A percentile compares a stretch with the other conserved stretches of the same genome.
phyloP scores from a whole-genome alignment of 1,140 invertebrate species.

The Drosophila santomea region DNA sequence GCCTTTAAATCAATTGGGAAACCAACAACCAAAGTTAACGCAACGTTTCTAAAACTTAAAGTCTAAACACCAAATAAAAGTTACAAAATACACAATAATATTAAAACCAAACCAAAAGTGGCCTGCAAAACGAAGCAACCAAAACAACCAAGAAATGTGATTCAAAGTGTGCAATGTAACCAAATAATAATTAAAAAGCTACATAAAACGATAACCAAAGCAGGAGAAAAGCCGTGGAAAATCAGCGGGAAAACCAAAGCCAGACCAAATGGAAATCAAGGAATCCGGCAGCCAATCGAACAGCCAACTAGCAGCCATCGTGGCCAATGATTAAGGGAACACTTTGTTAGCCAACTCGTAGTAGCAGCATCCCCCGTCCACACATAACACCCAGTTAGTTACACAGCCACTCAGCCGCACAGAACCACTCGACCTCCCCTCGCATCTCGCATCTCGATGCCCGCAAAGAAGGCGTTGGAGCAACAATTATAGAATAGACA shows the following conservation, averaged over 20 bases:
- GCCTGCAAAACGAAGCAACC: conserved; percentile 66
- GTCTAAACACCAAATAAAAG: conserved; percentile 31
- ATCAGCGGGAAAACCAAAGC: conserved; percentile 21
- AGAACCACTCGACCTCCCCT: conserved; percentile 7
- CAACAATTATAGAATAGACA: conserved; percentile 62
- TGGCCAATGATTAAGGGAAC: conserved; percentile 72
- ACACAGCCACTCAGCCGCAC: conserved; percentile 18
- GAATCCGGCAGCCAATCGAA: conserved; percentile 57
- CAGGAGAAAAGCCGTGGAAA: conserved; percentile 16
- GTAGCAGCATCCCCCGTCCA: conserved; percentile 57
- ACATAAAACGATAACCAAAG: conserved; percentile 23
- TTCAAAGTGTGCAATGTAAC: conserved; percentile 76
- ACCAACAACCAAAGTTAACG: conserved; percentile 73
- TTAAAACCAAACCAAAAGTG: conserved; percentile 70
- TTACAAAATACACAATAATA: conserved; percentile 22
- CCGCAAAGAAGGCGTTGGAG: conserved; percentile 49
- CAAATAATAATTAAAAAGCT: conserved; percentile 31
- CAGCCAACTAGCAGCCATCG: conserved; percentile 64
- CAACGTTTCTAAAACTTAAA: conserved; percentile 72
- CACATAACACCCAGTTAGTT: conserved; percentile 10
- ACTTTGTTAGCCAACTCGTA: conserved; percentile 54
- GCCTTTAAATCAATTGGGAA: conserved; percentile 64
- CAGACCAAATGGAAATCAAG: conserved; percentile 70
- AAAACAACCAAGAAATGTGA: conserved; percentile 74
- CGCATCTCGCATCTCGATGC: conserved; percentile 43